Base-by-base conservation (phyloP, 2,113 vertebrate genomes). In the Proteles cristata region DNA sequence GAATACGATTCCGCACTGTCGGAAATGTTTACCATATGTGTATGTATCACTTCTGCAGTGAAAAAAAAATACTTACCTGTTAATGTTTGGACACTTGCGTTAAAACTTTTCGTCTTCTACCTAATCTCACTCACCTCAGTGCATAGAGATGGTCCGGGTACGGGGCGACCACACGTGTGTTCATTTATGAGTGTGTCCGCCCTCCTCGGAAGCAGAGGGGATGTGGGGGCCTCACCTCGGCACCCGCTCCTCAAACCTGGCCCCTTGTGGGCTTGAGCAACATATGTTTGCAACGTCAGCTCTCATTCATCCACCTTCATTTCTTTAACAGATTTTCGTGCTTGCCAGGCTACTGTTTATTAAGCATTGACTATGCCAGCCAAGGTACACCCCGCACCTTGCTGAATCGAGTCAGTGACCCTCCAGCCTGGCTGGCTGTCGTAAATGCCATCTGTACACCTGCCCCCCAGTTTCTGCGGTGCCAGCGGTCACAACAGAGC, bases 281-380 rank as follows among this genome's bases (percentile, higher is more conserved):
- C 58, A 12, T 0, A 39, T 39, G 39, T 39, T 39, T 39, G 39
- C 39, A 39, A 39, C 33, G 9, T 17, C 12, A 79, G 66, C 10
- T 50, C 25, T 43, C 63, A 3, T 11, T 4, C 33, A 45, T 3
- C 28, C 0, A 10, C 48, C 43, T 19, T 12, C 28, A 5, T 31
- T 19, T 53, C 66, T 79, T 55, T n/a, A n/a, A 85, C 35, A 63
- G 61, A 76, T 80, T 71, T 66, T n/a, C 55, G 26, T 65, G 39
- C 84, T 82, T 33, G 82, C 65, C 76, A 31, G 25, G 28, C 55
- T 7, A 11, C 48, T 35, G 10, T 43, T 5, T 48, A 3, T 0
- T 0, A 14, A 39, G 33, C 39, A 1, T 0, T 0, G 2, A 10
- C 12, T 8, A 12, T 1, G 31, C 39, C 17, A 8, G 17, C 7